These are phyloP conservation scores for Tichodroma muraria DNA, from an alignment of 2,113 vertebrate species.

Conservation along the genomic window DNA sequence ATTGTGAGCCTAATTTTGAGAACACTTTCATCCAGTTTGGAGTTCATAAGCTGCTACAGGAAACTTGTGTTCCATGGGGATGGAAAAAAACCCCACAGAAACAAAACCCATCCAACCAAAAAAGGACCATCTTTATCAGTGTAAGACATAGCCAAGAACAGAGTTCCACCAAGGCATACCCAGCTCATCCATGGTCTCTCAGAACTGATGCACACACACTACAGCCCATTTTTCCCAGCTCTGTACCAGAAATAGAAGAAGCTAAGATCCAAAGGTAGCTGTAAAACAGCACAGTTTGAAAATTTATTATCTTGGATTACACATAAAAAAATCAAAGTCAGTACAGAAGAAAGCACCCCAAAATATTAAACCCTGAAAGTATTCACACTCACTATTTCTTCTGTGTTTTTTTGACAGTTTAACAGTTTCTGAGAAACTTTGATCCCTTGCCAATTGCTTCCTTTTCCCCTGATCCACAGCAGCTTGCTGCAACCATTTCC, in stretches of 20 bases:
- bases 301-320: background rate
- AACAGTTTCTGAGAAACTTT: background rate
- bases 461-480: background rate
- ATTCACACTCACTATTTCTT: background rate
- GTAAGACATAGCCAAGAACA: background rate
- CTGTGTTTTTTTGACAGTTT: background rate
- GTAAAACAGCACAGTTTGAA: background rate
- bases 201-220: background rate
- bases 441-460: slow-evolving; percentile 1
- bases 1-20: background rate
- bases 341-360: background rate
- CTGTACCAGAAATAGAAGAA: background rate
- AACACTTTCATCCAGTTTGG: background rate
- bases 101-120: background rate
- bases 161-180: background rate
- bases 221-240: background rate
- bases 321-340: background rate
- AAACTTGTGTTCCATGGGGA: background rate
- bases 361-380: background rate
- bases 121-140: background rate
- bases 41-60: background rate
- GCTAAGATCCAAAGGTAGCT: background rate
- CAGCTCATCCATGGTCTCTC: background rate
- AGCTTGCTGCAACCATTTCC: background rate
- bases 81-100: background rate